phyloP scores from a whole-genome alignment of 2,888 invertebrate species.

The Cheilosia variabilis region DNA sequence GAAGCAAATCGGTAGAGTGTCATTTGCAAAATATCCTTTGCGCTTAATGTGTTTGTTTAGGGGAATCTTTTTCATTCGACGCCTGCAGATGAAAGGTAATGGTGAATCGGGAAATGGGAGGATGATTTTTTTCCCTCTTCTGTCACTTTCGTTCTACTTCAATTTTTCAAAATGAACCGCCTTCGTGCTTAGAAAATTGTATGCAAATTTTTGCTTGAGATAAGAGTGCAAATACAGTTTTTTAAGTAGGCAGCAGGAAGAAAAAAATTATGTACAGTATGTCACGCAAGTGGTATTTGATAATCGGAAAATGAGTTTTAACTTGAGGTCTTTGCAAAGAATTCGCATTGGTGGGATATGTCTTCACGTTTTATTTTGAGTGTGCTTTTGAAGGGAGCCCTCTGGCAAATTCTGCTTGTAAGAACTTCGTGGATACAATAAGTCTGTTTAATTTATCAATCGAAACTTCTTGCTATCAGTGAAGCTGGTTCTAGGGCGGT shows the following conservation, averaged over 20 bases:
- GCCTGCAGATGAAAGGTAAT: constrained; percentile 46
- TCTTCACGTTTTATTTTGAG: no score
- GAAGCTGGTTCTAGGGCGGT: no score
- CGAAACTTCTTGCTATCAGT: no score
- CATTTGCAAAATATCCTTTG: constrained; percentile 72
- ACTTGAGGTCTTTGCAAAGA: no score
- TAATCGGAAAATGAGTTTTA: no score
- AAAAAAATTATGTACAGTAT: neutral
- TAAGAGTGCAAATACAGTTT: constrained; percentile 44
- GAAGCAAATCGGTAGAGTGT: constrained; percentile 63
- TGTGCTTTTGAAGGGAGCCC: no score
- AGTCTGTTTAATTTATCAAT: no score
- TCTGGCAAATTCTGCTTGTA: no score
- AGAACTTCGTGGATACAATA: no score
- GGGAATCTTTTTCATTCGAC: constrained; percentile 37
- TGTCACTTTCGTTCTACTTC: constrained; percentile 8
- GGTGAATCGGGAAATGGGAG: constrained; percentile 22
- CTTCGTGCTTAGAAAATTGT: constrained; percentile 35
- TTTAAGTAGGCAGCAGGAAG: constrained; percentile 7
- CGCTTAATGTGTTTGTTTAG: constrained; percentile 72
- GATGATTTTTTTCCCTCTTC: neutral
- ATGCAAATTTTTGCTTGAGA: constrained; percentile 54
- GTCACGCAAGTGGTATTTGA: neutral
- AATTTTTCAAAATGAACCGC: constrained; percentile 39
- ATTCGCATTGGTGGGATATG: no score